Evolutionary conservation across 2,797 vertebrate species (phyloP), one percentile per base, ranked within the genome.

Genomic region (Chloroceryle inda): DNA sequence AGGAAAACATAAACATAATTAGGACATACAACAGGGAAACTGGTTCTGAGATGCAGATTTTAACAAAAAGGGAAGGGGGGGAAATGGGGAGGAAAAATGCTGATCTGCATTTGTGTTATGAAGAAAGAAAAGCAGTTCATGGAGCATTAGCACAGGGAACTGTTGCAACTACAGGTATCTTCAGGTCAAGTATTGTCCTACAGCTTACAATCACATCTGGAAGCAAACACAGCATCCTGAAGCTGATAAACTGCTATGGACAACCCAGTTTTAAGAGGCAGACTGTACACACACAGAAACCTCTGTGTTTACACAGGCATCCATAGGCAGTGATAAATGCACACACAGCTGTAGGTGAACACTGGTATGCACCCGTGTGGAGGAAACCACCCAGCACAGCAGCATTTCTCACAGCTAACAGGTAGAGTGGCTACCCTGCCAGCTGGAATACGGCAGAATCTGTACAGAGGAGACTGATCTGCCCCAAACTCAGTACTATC

Each of bases 1-100:
- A 96, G 74, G 37, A 97, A 97, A 97, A 96, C 31, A 94, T 17
- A 75, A 92, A 94, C 62, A 79, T 3, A 2, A 92, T 96, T 92
- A 96, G 94, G 94, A 90, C 88, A 93, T 89, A 88, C 4, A 0
- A 89, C 4, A 0, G 4, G 31, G 47, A 85, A 96, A 75, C 23
- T 24, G 23, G 31, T 79, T 69, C 24, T 31, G 71, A 88, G 47
- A 81, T 47, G 80, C 6, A n/a, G 11, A 72, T 35, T 71, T 72
- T 21, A 83, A 94, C 31, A 89, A 80, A 49, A 71, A 76, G n/a
- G 56, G 47, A 13, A 22, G 23, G 24, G 13, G 13, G 49, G 12
- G 47, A 33, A 33, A 21, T 16, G 14, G 4, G 6, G 5, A 11
- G 13, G 7, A 27, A 76, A 52, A 13, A 45, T 2, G 2, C 16